These are phyloP conservation scores for Phalacrocorax pelagicus DNA, from an alignment of 2,113 vertebrate genomes.

Conservation along the genomic window DNA sequence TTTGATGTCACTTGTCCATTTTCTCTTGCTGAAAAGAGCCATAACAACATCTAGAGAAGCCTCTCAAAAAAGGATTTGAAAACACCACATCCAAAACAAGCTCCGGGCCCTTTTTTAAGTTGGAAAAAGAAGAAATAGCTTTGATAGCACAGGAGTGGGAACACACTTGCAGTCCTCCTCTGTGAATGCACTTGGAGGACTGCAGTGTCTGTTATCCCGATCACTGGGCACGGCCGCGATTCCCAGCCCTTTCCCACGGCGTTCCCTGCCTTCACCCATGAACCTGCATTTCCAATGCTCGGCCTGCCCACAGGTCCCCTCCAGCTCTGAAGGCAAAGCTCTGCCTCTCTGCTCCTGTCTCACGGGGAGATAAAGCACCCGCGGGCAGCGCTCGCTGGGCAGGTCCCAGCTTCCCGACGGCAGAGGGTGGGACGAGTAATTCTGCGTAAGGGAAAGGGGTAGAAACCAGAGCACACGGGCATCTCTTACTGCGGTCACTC, in stretches of 20 bases:
- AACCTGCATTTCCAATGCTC: neutral
- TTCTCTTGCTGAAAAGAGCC: neutral
- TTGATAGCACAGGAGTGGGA: neutral
- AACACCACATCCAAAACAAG: neutral
- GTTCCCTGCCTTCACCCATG: neutral
- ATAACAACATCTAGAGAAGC: neutral
- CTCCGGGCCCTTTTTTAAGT: neutral
- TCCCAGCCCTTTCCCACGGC: neutral
- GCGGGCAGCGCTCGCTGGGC: neutral
- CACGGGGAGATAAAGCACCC: neutral
- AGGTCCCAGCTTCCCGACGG: neutral
- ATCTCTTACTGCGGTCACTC: neutral
- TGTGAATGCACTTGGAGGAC: accelerated
- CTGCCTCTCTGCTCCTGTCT: neutral
- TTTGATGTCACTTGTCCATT: neutral
- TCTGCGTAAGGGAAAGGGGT: neutral
- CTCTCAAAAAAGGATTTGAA: neutral
- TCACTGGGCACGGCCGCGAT: accelerated
- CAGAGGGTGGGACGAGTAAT: neutral
- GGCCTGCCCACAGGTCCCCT: neutral
- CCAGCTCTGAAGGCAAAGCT: neutral
- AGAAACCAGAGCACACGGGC: neutral
- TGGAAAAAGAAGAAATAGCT: neutral
- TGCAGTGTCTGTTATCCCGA: accelerated
- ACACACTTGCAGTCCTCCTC: neutral